These are phyloP conservation scores for Hylaeus anthracinus DNA, from an alignment of 1,140 invertebrate species.

Conservation along the genomic window DNA sequence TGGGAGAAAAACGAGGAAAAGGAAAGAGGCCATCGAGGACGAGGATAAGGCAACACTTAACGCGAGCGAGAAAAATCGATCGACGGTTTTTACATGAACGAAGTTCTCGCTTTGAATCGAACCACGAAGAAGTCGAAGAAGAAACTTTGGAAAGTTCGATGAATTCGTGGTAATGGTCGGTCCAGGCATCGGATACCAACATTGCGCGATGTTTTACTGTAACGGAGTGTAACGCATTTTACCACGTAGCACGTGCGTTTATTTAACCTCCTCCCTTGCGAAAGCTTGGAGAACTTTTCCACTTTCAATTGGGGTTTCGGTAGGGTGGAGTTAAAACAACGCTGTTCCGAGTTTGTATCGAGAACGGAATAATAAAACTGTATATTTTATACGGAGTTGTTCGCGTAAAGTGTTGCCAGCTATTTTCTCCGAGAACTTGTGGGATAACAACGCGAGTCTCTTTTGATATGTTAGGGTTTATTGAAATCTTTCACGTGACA, in stretches of 20 bases:
- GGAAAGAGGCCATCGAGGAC: background rate
- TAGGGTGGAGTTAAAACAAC: background rate
- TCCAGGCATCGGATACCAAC: background rate
- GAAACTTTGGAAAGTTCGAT: constrained; percentile 6
- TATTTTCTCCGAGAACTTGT: background rate
- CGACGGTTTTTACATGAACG: background rate
- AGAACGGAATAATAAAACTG: background rate
- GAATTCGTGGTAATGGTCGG: constrained; percentile 19
- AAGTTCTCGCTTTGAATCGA: constrained; percentile 32
- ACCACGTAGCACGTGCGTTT: background rate
- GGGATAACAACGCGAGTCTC: background rate
- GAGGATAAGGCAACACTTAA: background rate
- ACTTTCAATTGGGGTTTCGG: background rate
- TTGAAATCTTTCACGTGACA: too few species aligned
- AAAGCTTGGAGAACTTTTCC: background rate
- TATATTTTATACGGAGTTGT: background rate
- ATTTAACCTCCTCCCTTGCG: background rate
- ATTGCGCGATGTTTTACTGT: background rate
- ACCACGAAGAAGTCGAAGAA: background rate
- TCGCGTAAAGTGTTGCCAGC: background rate
- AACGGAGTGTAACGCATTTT: background rate
- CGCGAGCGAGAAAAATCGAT: constrained; percentile 30
- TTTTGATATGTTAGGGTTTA: background rate
- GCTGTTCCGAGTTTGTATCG: background rate
- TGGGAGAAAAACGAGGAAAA: background rate